phyloP scores from a whole-genome alignment of 2,113 vertebrate species.

The Calidris pugnax region DNA sequence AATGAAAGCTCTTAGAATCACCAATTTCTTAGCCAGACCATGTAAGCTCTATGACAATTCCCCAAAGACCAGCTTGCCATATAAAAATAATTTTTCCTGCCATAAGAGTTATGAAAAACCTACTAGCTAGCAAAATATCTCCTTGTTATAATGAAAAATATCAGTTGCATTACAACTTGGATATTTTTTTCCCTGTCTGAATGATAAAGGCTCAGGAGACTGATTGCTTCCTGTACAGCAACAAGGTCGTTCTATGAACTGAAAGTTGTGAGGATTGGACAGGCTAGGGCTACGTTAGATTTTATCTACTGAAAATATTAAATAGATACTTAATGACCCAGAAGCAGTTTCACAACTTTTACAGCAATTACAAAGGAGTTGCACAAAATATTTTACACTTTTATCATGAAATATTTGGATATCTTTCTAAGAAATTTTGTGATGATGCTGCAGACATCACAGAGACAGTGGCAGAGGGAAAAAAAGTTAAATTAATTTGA shows the following conservation, averaged over 20 bases:
- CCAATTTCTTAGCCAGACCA: not conserved
- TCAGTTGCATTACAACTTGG: not conserved
- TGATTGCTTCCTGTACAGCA: not conserved
- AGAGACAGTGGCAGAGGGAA: not conserved
- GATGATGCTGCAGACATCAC: not conserved
- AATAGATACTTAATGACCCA: not conserved
- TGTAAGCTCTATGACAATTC: not conserved
- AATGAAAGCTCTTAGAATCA: not conserved
- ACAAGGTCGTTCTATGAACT: not conserved
- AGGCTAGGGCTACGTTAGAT: not conserved
- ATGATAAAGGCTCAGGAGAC: not conserved
- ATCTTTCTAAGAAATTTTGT: not conserved
- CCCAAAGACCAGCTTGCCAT: not conserved
- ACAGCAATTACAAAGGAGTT: not conserved
- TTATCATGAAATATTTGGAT: not conserved
- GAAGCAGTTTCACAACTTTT: not conserved
- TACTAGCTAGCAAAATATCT: not conserved
- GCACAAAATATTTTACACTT: not conserved
- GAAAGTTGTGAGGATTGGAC: not conserved
- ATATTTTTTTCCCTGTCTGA: not conserved
- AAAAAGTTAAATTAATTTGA: not conserved
- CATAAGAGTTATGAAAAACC: not conserved
- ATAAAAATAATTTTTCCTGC: not conserved
- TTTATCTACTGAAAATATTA: not conserved
- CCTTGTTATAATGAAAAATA: conserved; percentile 11